Conservation (phyloP, 2,888 invertebrate genomes). For the Cantharis flavilabris region DNA sequence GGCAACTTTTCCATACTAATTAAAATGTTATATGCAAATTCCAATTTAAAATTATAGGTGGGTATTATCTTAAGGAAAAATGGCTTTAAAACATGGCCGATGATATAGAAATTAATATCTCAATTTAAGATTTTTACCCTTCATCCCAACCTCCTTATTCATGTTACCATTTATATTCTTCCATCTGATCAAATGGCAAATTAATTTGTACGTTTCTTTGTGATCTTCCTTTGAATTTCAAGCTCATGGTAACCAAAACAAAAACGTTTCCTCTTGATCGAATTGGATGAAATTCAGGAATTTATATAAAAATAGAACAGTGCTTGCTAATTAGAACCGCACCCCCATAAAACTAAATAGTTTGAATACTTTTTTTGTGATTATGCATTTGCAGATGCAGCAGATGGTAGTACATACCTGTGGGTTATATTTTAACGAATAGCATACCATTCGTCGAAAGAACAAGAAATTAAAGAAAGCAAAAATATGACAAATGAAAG, state of each 20-base stretch:
- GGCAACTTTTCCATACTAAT: conserved; percentile 47
- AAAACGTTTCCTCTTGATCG: background rate
- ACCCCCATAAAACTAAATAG: background rate
- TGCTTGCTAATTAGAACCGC: background rate
- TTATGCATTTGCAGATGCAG: background rate
- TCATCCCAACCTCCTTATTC: background rate
- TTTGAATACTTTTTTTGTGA: background rate
- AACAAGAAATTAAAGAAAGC: background rate
- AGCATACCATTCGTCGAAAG: background rate
- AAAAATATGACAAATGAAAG: background rate
- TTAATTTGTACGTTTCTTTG: background rate
- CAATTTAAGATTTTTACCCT: conserved; percentile 17
- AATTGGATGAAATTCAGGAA: background rate
- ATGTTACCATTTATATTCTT: background rate
- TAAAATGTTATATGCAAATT: conserved; percentile 53
- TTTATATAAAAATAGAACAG: background rate
- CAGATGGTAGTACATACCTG: background rate
- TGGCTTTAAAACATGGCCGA: conserved; percentile 29
- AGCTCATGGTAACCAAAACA: too few relatives aligned
- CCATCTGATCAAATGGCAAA: background rate
- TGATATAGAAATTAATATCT: conserved; percentile 23
- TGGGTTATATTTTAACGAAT: background rate
- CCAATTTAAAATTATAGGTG: conserved; percentile 30
- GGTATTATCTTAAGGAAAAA: conserved; percentile 30
- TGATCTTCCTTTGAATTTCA: background rate